Percentiles rank a stretch among this genome's conserved stretches.
phyloP scores from a whole-genome alignment of 2,797 vertebrate genomes.

The Rhinoraja longicauda region DNA sequence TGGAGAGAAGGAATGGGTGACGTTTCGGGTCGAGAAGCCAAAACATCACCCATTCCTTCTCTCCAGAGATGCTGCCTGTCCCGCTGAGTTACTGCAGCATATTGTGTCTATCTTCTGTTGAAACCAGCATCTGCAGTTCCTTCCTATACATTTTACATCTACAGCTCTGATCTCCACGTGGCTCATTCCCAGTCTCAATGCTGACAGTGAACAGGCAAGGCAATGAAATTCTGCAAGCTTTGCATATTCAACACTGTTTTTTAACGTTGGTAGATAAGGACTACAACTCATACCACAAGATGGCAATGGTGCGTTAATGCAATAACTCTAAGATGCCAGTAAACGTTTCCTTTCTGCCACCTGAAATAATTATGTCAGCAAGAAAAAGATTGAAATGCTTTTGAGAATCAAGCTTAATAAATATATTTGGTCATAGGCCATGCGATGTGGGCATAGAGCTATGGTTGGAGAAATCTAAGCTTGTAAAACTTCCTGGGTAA shows the following conservation, averaged over 20 bases:
- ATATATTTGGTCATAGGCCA: not conserved
- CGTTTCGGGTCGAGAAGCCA: no score
- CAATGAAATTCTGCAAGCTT: not conserved
- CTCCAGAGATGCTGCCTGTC: no score
- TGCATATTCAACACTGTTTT: not conserved
- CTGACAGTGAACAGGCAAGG: not conserved
- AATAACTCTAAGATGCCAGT: not conserved
- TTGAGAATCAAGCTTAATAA: not conserved
- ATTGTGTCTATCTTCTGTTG: no score
- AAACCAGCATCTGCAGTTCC: no score
- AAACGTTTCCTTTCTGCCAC: not conserved
- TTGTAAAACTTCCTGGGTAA: not conserved
- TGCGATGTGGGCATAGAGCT: not conserved
- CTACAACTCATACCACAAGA: not conserved
- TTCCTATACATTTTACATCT: no score
- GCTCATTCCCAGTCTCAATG: no score
- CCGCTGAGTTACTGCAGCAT: no score
- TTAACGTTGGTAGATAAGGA: not conserved
- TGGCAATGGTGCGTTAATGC: not conserved
- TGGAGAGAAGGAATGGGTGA: no score
- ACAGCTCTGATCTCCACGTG: no score
- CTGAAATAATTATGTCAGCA: not conserved
- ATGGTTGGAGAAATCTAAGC: not conserved
- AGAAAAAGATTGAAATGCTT: not conserved
- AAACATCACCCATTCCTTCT: no score